Base-by-base conservation (phyloP, 1,140 invertebrate genomes). In the Bactericera cockerelli region DNA sequence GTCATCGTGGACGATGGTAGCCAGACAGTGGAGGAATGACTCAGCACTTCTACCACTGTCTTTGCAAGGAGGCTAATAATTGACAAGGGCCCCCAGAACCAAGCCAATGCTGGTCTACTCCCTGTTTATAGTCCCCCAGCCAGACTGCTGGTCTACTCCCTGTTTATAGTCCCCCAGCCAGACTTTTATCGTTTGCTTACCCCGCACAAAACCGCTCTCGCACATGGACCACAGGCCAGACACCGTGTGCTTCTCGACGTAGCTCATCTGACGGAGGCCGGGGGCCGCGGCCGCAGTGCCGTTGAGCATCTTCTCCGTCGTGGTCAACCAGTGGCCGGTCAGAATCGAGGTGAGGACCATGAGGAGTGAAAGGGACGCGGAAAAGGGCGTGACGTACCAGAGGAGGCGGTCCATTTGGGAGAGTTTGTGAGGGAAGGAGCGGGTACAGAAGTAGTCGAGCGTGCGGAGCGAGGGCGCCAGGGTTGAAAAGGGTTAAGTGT, bases 201-300 rank as follows among this genome's bases (percentile, higher is more conserved):
- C 42, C n/a, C 42, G 6, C 22, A 49, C 42, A 49, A 49, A 22
- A 8, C 19, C 42, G 8, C 8, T 10, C 42, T 49, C 42, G 69
- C 83, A 85, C 62, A 84, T 74, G 49, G 75, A 76, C 82, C 82
- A 84, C 6, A 85, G 69, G 62, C 82, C 83, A 1, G 80, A 82
- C 1, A 83, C 75, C 8, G 83, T 85, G 65, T 77, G 72, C 66
- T 84, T 85, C 10, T 79, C 76, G 8, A 83, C 70, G 57, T 80
- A 77, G 22, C 58, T 78, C 77, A 59, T 76, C 22, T 49, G n/a
- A 6, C 28, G 28, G 28, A 31, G 28, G 28, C 28, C 28, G n/a
- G n/a, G n/a, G n/a, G n/a, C n/a, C 10, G 16, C 33, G n/a, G n/a
- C 4, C 4, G 42, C n/a, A 4, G 42, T 49, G n/a, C n/a, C 22